phyloP scores from a whole-genome alignment of 2,113 vertebrate species.

The Falcunculus frontatus region DNA sequence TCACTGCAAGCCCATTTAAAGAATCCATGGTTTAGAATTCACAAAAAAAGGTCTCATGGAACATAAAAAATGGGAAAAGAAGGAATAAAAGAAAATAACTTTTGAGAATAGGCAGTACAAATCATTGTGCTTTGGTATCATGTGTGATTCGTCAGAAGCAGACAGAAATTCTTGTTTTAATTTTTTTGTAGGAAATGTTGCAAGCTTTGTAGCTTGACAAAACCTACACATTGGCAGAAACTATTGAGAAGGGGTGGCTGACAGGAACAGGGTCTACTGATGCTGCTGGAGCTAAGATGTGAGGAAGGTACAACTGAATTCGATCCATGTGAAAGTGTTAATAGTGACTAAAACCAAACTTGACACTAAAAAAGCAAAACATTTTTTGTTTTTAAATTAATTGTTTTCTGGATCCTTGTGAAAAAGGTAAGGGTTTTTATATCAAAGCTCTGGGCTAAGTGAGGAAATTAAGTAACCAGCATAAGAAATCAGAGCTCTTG shows the following conservation, averaged over 20 bases:
- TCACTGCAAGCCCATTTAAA: slow-evolving; percentile 60
- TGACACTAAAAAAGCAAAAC: not conserved
- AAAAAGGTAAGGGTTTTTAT: not conserved
- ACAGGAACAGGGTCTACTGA: not conserved
- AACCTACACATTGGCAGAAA: not conserved
- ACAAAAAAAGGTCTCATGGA: slow-evolving; percentile 7
- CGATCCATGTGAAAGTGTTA: not conserved
- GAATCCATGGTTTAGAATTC: slow-evolving; percentile 33
- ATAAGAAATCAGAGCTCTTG: not conserved
- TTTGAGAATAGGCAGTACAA: not conserved
- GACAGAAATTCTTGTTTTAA: not conserved
- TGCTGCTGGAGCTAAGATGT: not conserved
- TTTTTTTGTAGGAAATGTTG: not conserved
- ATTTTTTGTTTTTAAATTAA: not conserved
- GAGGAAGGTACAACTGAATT: not conserved
- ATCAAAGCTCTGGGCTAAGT: not conserved
- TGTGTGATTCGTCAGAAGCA: not conserved
- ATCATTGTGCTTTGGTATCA: not conserved
- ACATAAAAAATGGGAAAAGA: not conserved
- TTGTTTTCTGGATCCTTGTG: not conserved
- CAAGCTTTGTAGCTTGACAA: not conserved
- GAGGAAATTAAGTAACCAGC: not conserved
- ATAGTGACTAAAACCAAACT: not conserved
- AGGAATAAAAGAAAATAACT: not conserved
- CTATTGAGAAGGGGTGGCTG: not conserved